Percentiles rank a stretch among this genome's conserved stretches.
phyloP scores from a whole-genome alignment of 1,140 invertebrate genomes.

The Manduca sexta region DNA sequence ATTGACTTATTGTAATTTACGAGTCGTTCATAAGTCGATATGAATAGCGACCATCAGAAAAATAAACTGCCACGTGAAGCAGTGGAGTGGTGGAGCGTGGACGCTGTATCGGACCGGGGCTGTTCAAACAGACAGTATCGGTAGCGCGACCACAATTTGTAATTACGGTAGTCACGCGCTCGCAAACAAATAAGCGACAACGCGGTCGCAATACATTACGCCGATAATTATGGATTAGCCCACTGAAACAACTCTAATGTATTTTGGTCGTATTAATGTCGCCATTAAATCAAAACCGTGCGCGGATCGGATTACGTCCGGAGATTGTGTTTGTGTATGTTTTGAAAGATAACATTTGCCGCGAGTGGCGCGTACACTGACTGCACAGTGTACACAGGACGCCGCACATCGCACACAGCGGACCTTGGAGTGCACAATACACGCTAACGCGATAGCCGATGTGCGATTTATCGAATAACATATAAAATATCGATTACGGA shows the following conservation, averaged over 20 bases:
- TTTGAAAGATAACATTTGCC: conserved; percentile 15
- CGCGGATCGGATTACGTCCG: conserved; percentile 20
- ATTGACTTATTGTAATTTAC: too few relatives aligned
- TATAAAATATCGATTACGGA: conserved; percentile 34
- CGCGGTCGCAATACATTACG: conserved; percentile 27
- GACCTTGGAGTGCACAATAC: too few relatives aligned
- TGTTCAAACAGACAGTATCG: conserved; percentile 19
- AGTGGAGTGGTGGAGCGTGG: not conserved
- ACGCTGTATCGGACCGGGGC: too few relatives aligned
- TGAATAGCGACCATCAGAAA: not conserved
- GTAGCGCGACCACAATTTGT: conserved; percentile 21
- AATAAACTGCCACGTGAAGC: not conserved
- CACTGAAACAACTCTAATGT: conserved; percentile 31
- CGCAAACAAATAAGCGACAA: conserved; percentile 27
- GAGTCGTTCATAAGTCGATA: too few relatives aligned
- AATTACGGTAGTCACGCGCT: conserved; percentile 31
- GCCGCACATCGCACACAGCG: too few relatives aligned
- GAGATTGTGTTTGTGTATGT: conserved; percentile 14
- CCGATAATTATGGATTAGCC: conserved; percentile 49
- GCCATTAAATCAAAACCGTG: conserved; percentile 26
- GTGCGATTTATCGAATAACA: conserved; percentile 3
- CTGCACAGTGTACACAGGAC: too few relatives aligned
- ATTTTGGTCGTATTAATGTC: conserved; percentile 28
- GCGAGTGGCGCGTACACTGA: not conserved
- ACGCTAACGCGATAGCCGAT: too few relatives aligned